Evolutionary conservation across 2,113 vertebrate genomes (phyloP), one percentile per base, ranked within the genome.

Genomic region (Corydoras maculifer): DNA sequence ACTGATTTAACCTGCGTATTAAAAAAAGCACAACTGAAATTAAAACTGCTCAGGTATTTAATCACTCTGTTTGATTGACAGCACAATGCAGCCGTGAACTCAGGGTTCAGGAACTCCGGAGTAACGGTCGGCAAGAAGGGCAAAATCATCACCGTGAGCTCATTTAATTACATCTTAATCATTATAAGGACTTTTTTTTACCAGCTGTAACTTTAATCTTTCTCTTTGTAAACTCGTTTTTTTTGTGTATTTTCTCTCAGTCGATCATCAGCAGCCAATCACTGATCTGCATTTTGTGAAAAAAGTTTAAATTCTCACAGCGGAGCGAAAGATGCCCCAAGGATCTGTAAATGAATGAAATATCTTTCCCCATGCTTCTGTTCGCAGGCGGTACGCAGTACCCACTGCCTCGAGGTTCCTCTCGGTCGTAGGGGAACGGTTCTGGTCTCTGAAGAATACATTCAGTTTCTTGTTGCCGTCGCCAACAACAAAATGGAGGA

Each of bases 41-140:
- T 1, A 53, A 10, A 3, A 51, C 9, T 1, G 18, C 18, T 25
- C 13, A 12, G 13, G 3, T 73, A 25, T 50, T 15, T 53, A 14
- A 30, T 11, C 58, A 58, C 15, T 10, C 58, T 12, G 49, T 31
- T 62, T 68, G 61, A 76, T 71, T 82, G 75, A 54, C 85, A 99
- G 95, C 93, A 95, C 72, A 86, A 89, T 0, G 90, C 87, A 51
- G 93, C 96, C 18, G 1, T 98, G 53, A 83, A 91, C 69, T 89
- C 95, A 10, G 96, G 94, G 51, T 97, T 98, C 84, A 93, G 92
- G 84, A 99, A 99, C 83, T 99, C 97, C 2, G 97, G 96, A 29
- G 90, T 98, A 69, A 95, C 94, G 0, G 88, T 98, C 9, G 85
- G 94, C 68, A 95, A 84, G 83, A 91, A 89, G 62, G 94, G 94